Percentiles rank a stretch among this genome's conserved stretches.
phyloP scores from a whole-genome alignment of 2,113 vertebrate genomes.

The Clupea harengus region DNA sequence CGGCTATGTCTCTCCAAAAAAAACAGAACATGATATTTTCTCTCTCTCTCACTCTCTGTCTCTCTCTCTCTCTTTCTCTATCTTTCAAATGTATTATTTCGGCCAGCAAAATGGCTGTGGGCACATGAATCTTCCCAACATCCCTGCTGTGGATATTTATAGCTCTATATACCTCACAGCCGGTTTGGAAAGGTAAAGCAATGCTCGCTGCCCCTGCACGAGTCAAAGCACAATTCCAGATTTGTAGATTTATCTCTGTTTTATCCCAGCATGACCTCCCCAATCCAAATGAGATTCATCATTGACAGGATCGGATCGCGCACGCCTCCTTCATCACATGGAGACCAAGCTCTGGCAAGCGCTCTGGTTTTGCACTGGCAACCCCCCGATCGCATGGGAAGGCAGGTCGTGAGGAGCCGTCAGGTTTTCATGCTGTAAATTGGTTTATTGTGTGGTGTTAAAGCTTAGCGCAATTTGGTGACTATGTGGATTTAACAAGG shows the following conservation, averaged over 20 bases:
- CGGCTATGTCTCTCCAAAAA: neutral
- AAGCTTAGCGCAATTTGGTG: neutral
- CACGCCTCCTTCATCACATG: neutral
- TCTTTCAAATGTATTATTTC: neutral
- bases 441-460: neutral
- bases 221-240: conserved; percentile 1
- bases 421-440: neutral
- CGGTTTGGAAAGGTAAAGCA: neutral
- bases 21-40: neutral
- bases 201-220: neutral
- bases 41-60: neutral
- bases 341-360: neutral
- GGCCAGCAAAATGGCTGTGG: neutral
- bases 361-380: neutral
- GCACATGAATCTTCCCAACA: neutral
- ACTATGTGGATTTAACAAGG: conserved; percentile 11
- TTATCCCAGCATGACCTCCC: neutral
- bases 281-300: neutral
- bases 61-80: neutral
- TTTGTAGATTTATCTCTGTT: neutral
- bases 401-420: neutral
- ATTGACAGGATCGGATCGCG: neutral
- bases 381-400: neutral
- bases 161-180: neutral
- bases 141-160: neutral